Conservation (phyloP, 2,113 vertebrate genomes). For the Syrrhaptes paradoxus region DNA sequence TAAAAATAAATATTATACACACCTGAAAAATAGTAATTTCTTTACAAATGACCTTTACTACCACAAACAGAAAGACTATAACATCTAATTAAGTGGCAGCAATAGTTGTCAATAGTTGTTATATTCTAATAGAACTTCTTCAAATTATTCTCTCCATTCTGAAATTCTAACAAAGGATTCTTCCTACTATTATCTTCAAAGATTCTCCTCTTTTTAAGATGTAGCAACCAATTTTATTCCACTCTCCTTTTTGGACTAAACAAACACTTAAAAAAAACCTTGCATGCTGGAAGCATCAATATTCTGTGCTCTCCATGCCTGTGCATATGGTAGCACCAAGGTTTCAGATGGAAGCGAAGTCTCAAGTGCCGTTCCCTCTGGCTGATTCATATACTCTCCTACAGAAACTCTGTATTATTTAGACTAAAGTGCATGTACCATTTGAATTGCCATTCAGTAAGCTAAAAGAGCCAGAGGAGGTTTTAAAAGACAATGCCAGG, state of each 20-base stretch:
- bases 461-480: neutral
- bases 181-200: neutral
- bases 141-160: neutral
- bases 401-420: neutral
- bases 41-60: neutral
- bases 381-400: neutral
- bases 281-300: neutral
- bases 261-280: neutral
- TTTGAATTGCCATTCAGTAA: neutral
- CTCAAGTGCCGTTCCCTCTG: neutral
- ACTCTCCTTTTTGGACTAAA: neutral
- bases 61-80: neutral
- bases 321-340: neutral
- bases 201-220: neutral
- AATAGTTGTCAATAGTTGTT: neutral
- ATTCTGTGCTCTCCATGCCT: neutral
- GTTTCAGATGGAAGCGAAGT: neutral
- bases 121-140: neutral
- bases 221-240: neutral
- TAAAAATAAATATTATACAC: neutral
- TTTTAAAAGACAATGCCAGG: neutral
- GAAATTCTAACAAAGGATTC: neutral
- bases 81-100: neutral
- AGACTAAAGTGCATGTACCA: neutral
- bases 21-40: neutral